Base-by-base conservation (phyloP, 2,888 invertebrate genomes). In the Rhingia rostrata region DNA sequence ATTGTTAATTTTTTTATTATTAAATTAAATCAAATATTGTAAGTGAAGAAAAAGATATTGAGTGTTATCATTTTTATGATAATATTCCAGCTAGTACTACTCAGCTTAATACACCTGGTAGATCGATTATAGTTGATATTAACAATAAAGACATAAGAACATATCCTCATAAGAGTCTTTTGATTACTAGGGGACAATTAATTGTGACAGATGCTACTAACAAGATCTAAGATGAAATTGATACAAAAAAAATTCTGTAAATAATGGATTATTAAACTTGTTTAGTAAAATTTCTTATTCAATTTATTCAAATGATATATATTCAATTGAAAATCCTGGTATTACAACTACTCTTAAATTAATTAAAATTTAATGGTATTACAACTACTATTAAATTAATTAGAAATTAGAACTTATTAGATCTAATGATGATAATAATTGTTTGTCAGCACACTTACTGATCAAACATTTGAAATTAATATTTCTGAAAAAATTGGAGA, bases 401-500 rank as follows among this genome's bases (percentile, higher is more conserved):
- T n/a, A n/a, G n/a, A n/a, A n/a, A n/a, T n/a, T n/a, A n/a, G n/a
- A n/a, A n/a, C n/a, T n/a, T n/a, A n/a, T n/a, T n/a, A n/a, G n/a
- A n/a, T n/a, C n/a, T n/a, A n/a, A n/a, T n/a, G n/a, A n/a, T n/a
- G n/a, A n/a, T n/a, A n/a, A n/a, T n/a, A n/a, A n/a, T n/a, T n/a
- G n/a, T n/a, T n/a, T n/a, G n/a, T n/a, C n/a, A n/a, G n/a, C n/a
- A n/a, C n/a, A n/a, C n/a, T n/a, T n/a, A n/a, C n/a, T n/a, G n/a
- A n/a, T 60, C 60, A 60, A 43, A 60, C 33, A 22, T 49, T 49
- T 39, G 39, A 35, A 35, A 64, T 64, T 9, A 53, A 64, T 41
- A 64, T 64, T 53, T 60, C 60, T 60, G 60, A 72, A 58, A 45
- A 37, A 45, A 45, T 32, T 75, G 66, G 66, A 64, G 45, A 49